A percentile compares a stretch with the other conserved stretches of the same genome.
phyloP scores from a whole-genome alignment of 2,113 vertebrate genomes.

The Neolamprologus sp. region DNA sequence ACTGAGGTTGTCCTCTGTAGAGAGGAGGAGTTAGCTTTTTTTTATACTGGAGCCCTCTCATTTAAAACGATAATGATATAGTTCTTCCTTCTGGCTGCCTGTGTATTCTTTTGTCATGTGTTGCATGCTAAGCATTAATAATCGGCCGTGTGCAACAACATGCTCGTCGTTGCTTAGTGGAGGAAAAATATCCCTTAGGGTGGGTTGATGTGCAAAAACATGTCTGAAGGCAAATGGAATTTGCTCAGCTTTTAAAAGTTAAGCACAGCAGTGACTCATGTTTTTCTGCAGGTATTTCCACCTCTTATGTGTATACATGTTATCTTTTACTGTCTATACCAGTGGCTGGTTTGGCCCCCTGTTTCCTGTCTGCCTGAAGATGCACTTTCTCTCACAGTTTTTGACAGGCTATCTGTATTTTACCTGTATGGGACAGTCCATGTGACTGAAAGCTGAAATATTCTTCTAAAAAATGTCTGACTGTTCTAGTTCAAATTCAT shows the following conservation, averaged over 20 bases:
- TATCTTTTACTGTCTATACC: not conserved
- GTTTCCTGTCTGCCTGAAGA: not conserved
- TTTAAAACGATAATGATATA: not conserved
- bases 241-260: conserved; percentile 17
- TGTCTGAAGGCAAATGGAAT: conserved; percentile 54
- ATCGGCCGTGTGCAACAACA: not conserved
- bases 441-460: not conserved
- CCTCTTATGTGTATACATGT: not conserved
- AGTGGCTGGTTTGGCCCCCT: not conserved
- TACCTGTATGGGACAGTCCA: not conserved
- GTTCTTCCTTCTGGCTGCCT: not conserved
- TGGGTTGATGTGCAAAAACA: conserved; percentile 53
- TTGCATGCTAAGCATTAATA: not conserved
- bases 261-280: conserved; percentile 15
- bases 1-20: not conserved
- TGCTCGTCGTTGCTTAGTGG: not conserved
- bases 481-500: not conserved
- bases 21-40: not conserved
- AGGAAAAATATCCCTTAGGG: conserved; percentile 13
- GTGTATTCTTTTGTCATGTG: not conserved
- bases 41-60: not conserved
- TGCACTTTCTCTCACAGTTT: not conserved
- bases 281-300: not conserved
- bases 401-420: not conserved
- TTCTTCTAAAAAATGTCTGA: not conserved